Percentiles rank a stretch among this genome's conserved stretches.
Conservation (phyloP, 2,888 invertebrate species). For the Isotomurus palustris region DNA sequence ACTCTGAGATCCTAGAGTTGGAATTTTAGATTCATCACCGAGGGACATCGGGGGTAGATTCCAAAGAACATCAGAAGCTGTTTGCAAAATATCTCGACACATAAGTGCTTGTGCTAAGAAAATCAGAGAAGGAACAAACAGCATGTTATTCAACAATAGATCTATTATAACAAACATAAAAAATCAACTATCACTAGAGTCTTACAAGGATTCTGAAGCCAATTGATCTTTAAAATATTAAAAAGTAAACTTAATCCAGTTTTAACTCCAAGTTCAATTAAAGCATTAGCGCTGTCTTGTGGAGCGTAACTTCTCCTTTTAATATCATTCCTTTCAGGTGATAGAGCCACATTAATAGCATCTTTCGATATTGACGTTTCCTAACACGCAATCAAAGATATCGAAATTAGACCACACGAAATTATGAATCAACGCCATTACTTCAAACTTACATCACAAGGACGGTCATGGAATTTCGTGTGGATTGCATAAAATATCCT, state of each 20-base stretch:
- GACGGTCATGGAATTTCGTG: conserved; percentile 56
- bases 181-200: background rate
- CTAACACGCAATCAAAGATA: no score
- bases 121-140: conserved; percentile 16
- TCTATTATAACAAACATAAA: background rate
- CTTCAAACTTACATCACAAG: conserved; percentile 49
- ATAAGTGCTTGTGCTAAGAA: conserved; percentile 50
- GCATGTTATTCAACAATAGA: background rate
- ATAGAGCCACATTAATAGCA: no score
- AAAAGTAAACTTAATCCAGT: conserved; percentile 60
- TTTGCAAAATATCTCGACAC: conserved; percentile 59
- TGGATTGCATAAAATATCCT: conserved; percentile 58
- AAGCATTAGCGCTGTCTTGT: conserved; percentile 51
- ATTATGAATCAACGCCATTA: no score
- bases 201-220: conserved; percentile 51
- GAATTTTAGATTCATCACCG: conserved; percentile 58
- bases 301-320: no score
- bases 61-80: conserved; percentile 57
- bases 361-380: no score
- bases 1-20: conserved; percentile 54
- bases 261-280: conserved; percentile 60
- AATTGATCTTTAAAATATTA: conserved; percentile 58
- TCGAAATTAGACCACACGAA: no score
- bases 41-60: conserved; percentile 59
- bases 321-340: no score